These are phyloP conservation scores for Antheraea pernyi DNA, from an alignment of 1,140 invertebrate genomes.

Conservation along the genomic window DNA sequence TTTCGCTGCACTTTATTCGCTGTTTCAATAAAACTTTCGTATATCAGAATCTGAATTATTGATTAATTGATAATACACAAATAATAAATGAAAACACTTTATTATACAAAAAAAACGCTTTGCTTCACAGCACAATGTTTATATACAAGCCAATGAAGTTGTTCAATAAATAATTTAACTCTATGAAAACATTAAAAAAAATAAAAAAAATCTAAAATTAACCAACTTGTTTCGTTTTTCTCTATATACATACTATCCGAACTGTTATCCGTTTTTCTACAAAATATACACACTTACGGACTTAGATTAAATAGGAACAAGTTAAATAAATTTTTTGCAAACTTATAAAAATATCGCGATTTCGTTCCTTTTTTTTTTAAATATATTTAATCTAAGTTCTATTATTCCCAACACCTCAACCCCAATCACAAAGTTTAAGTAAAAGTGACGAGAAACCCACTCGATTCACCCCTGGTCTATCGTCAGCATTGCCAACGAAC, in stretches of 20 bases:
- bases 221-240: constrained; percentile 25
- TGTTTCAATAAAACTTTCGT: background rate
- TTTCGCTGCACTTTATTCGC: no score
- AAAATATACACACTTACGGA: constrained; percentile 36
- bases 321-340: constrained; percentile 18
- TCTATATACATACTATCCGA: constrained; percentile 36
- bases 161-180: constrained; percentile 46
- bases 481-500: constrained; percentile 72
- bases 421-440: constrained; percentile 70
- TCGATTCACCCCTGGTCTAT: constrained; percentile 58
- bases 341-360: constrained; percentile 8
- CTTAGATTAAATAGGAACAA: constrained; percentile 63
- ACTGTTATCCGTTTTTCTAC: constrained; percentile 26
- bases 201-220: constrained; percentile 26
- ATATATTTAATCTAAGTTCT: constrained; percentile 58
- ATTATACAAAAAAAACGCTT: constrained; percentile 34
- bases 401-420: constrained; percentile 59
- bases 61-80: background rate
- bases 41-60: background rate
- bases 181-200: constrained; percentile 32
- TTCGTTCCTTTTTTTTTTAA: constrained; percentile 13
- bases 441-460: constrained; percentile 72
- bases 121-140: constrained; percentile 34
- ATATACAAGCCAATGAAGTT: constrained; percentile 47
- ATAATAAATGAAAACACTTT: constrained; percentile 29